Conservation (phyloP, 2,888 invertebrate species). For the Lasioglossum pauxillum region DNA sequence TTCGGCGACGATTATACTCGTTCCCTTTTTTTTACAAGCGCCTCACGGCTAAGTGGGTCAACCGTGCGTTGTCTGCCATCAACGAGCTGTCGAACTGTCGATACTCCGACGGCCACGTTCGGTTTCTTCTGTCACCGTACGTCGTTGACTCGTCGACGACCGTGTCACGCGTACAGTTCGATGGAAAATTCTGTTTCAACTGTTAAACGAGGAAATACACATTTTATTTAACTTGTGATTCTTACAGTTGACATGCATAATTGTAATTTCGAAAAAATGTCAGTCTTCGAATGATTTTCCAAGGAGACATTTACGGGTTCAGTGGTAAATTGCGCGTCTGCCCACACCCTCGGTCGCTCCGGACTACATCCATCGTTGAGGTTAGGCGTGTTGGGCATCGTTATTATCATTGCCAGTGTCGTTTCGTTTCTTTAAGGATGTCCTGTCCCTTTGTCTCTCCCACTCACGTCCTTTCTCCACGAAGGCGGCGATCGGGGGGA, state of each 20-base stretch:
- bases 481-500: constrained; percentile 40
- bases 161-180: neutral
- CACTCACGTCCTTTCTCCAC: neutral
- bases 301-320: neutral
- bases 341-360: neutral
- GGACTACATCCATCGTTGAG: neutral
- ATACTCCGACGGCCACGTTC: neutral
- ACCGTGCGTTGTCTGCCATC: neutral
- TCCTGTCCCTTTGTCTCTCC: constrained; percentile 4
- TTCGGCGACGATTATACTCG: constrained; percentile 5
- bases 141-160: neutral
- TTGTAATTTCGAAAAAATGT: no score
- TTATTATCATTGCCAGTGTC: neutral
- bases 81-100: constrained; percentile 15
- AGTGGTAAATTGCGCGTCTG: neutral
- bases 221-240: no score
- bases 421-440: constrained; percentile 1
- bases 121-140: neutral
- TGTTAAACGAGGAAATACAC: no score
- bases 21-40: neutral
- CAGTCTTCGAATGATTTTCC: no score
- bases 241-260: no score
- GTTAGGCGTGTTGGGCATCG: neutral
- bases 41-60: neutral
- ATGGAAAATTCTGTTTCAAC: neutral